Conservation (phyloP, 2,797 vertebrate species). For the Helarctos malayanus region DNA sequence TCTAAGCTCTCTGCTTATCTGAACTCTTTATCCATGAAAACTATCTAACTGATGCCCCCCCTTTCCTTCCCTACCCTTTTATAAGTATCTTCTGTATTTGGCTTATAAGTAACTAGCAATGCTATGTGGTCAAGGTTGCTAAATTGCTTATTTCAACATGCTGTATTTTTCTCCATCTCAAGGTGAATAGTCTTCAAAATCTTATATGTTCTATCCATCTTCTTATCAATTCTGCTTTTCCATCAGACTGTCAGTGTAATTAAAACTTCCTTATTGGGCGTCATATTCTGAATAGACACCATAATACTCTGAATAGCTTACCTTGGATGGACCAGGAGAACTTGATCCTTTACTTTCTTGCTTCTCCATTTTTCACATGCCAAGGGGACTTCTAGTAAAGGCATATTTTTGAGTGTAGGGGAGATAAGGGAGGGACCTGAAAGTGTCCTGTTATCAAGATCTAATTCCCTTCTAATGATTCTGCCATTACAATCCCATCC, state of each 20-base stretch:
- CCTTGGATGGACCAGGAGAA: background rate
- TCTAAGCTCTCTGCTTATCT: background rate
- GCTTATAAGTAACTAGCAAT: background rate
- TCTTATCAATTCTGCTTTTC: constrained; percentile 3
- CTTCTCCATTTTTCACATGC: background rate
- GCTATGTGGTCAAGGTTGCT: background rate
- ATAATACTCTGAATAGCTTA: background rate
- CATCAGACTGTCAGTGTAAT: background rate
- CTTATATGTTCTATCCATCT: background rate
- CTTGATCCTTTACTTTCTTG: background rate
- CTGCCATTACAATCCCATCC: no score
- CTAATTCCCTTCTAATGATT: background rate
- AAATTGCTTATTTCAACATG: background rate
- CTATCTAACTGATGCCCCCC: background rate
- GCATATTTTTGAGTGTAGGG: background rate
- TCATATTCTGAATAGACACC: background rate
- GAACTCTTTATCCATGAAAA: background rate
- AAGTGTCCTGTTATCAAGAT: background rate
- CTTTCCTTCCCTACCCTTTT: background rate
- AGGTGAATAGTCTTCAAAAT: background rate
- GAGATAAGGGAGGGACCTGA: background rate
- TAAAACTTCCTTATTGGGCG: background rate
- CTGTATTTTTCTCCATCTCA: background rate
- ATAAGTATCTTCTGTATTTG: rapidly evolving
- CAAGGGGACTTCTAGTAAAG: background rate